Base-by-base conservation (phyloP, 2,113 vertebrate species). In the Crotalus helleri region DNA sequence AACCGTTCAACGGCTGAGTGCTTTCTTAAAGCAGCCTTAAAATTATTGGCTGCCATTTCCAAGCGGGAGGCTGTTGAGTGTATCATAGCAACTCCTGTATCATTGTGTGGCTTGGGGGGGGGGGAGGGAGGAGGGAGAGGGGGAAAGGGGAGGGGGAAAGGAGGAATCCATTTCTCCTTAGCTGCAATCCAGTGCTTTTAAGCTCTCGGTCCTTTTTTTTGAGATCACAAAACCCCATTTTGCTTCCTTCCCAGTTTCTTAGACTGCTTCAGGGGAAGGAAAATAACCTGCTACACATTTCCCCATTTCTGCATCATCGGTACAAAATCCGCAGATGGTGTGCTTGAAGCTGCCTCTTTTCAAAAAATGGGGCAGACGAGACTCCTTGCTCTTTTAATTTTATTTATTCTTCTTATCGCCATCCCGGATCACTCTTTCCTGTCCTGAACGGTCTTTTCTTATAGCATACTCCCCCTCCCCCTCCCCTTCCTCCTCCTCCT, bases 51-150 rank as follows among this genome's bases (percentile, higher is more conserved):
- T 92, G 90, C 94, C 89, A 93, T 94, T 97, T 97, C 96, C 96
- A 90, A 94, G 96, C 94, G 96, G 23, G 96, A 97, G 95, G 94
- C 95, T 95, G 95, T 94, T 94, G 92, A 55, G 91, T 61, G 97
- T 98, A 97, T 97, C 97, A 97, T 97, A 98, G 97, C 97, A 98
- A 98, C 96, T 88, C 54, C 87, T 7, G 93, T 46, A 95, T 94
- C 95, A 93, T 90, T 93, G 57, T 95, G 93, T 95, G 46, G 90
- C 89, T 92, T 92, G 17, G 15, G 17, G 5, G 1, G 69, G n/a
- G 5, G 15, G 1, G 55, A 17, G 69, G n/a, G n/a, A n/a, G n/a
- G n/a, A n/a, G 7, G 13, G n/a, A 12, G 13, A 8, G 33, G 21
- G 19, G 19, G 19, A 17, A 1, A 21, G 15, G 33, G 3, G n/a